Base-by-base conservation (phyloP, 2,113 vertebrate species). In the Tachycineta bicolor region DNA sequence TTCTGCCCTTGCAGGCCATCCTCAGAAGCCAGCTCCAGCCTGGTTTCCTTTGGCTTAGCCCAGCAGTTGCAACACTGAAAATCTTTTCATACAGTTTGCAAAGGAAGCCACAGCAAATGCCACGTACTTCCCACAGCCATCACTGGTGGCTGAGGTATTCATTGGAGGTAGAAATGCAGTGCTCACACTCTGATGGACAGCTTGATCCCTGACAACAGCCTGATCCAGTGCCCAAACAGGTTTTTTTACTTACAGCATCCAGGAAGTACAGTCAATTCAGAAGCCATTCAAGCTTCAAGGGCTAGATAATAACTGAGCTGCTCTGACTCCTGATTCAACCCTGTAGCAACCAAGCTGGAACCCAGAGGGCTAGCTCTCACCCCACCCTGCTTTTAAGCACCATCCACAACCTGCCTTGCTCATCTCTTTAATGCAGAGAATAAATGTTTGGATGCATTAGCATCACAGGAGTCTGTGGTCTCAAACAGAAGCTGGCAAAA, bases 351-450 rank as follows among this genome's bases (percentile, higher is more conserved):
- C 47, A 20, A 75, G 76, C 71, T 19, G 0, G 0, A 28, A 75
- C 71, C 37, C 79, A 68, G 49, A 83, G 52, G 58, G 33, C 63
- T 47, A 78, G 60, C 46, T 43, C 49, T 58, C 50, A 77, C 83
- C 33, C 47, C 64, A 97, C 82, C 78, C 88, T 62, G 67, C 80
- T 92, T 90, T 95, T 74, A 96, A 90, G 29, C 21, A 55, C 52
- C 29, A 68, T 89, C 52, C 62, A 29, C 18, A 34, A 63, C 52
- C 50, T 1, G 4, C 20, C 47, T 47, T 43, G 52, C 76, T 93
- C 62, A 63, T 55, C 44, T 46, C 76, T 49, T 2, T 84, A 87
- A 93, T 22, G 70, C n/a, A 90, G 44, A 63, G 60, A 83, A 87
- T 70, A 71, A 89, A 75, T 3, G 19, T 62, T 33, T 2, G 2